phyloP scores from a whole-genome alignment of 1,140 invertebrate species.

The Homarus americanus region DNA sequence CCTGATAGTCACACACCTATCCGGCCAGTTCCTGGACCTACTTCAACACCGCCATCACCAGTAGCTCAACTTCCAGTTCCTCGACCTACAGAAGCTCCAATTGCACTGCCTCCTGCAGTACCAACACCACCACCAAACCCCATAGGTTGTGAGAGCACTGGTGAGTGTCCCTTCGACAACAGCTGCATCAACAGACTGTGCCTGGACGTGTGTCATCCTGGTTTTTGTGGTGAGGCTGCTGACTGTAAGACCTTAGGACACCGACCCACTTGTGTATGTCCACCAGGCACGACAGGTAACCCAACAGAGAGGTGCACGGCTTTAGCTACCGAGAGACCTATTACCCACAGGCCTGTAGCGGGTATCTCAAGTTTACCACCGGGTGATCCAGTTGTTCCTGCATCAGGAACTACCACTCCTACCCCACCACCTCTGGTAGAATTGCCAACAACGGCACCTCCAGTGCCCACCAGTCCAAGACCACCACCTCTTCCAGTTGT shows the following conservation, averaged over 20 bases:
- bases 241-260: conserved; percentile 89
- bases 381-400: conserved; percentile 34
- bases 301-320: conserved; percentile 83
- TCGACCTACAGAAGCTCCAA: not conserved
- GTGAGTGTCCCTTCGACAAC: conserved; percentile 81
- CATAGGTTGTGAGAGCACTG: conserved; percentile 83
- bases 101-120: not conserved
- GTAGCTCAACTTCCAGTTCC: not conserved
- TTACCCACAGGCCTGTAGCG: conserved; percentile 28
- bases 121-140: conserved; percentile 75
- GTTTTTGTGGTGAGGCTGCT: conserved; percentile 85
- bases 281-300: conserved; percentile 89
- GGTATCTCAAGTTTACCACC: conserved; percentile 18
- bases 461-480: conserved; percentile 27
- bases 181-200: conserved; percentile 74
- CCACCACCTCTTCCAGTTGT: conserved; percentile 31
- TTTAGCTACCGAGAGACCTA: conserved; percentile 36
- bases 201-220: conserved; percentile 76
- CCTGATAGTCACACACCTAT: not conserved
- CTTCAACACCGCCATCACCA: conserved; percentile 23
- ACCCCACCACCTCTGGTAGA: conserved; percentile 54
- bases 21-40: not conserved
- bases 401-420: conserved; percentile 16
- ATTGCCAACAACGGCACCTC: conserved; percentile 29
- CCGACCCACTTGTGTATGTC: conserved; percentile 85